A percentile compares a stretch with the other conserved stretches of the same genome.
Evolutionary conservation across 1,140 invertebrate species (phyloP).

Genomic region (Trachymyrmex cornetzi): DNA sequence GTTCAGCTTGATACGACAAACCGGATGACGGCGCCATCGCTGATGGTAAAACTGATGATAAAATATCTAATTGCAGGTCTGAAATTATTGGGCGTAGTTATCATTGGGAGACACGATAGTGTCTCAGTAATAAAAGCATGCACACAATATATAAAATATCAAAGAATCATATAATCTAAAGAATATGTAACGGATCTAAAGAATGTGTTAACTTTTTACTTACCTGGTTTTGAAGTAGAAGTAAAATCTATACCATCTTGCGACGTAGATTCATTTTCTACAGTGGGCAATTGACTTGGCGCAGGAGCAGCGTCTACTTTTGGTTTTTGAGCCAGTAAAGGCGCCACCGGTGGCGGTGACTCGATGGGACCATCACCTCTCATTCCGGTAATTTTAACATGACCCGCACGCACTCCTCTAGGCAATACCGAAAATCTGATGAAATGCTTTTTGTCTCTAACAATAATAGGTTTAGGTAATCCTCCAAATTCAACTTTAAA

Average conservation of each 20-base stretch:
- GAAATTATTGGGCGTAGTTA: slow-evolving; percentile 12
- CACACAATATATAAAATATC: too few species aligned
- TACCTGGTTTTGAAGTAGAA: slow-evolving; percentile 79
- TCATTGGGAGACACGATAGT: too few species aligned
- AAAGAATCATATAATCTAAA: neutral
- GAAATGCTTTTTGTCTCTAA: slow-evolving; percentile 93
- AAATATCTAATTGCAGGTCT: slow-evolving; percentile 87
- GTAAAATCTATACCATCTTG: slow-evolving; percentile 82
- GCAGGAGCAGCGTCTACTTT: slow-evolving; percentile 67
- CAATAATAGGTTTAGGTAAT: slow-evolving; percentile 94
- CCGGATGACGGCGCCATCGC: slow-evolving; percentile 88
- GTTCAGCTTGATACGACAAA: slow-evolving; percentile 87
- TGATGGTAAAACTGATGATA: slow-evolving; percentile 89
- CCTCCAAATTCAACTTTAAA: slow-evolving; percentile 96
- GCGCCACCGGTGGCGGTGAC: slow-evolving; percentile 71
- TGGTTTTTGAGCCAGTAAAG: slow-evolving; percentile 68
- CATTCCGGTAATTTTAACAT: slow-evolving; percentile 91
- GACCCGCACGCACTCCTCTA: slow-evolving; percentile 90
- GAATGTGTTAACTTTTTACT: slow-evolving; percentile 73
- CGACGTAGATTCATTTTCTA: slow-evolving; percentile 82
- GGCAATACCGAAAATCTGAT: slow-evolving; percentile 94
- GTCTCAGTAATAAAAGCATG: too few species aligned
- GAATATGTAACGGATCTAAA: slow-evolving; percentile 17
- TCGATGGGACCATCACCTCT: slow-evolving; percentile 84
- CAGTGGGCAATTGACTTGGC: slow-evolving; percentile 72